These are phyloP conservation scores for Mimachlamys varia DNA, from an alignment of 2,888 invertebrate genomes.

Conservation along the genomic window DNA sequence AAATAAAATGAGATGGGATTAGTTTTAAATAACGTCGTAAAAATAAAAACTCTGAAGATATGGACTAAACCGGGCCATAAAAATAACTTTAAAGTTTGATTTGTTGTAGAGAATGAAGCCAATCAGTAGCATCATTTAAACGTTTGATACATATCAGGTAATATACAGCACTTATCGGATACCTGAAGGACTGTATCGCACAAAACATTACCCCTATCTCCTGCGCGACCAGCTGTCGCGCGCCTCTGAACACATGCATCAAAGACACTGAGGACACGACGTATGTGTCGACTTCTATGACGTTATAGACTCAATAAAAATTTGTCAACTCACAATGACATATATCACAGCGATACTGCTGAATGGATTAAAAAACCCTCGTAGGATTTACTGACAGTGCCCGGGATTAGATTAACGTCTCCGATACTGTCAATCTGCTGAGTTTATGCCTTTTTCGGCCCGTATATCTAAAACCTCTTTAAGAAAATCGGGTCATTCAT, in stretches of 20 bases:
- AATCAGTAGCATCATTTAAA: neutral
- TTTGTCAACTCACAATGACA: conserved; percentile 29
- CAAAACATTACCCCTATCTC: neutral
- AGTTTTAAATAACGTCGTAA: neutral
- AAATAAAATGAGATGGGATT: neutral
- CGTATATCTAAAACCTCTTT: conserved; percentile 29
- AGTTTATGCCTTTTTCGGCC: conserved; percentile 16
- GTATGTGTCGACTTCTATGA: neutral
- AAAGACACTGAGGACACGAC: neutral
- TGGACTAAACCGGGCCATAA: neutral
- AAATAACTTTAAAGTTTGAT: neutral
- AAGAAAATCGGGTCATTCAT: neutral
- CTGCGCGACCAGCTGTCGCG: neutral
- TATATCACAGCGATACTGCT: neutral
- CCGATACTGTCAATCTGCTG: neutral
- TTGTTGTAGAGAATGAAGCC: neutral
- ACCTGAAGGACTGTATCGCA: neutral
- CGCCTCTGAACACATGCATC: neutral
- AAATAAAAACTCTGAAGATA: neutral
- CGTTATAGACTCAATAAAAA: neutral
- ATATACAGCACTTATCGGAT: neutral
- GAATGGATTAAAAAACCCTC: neutral
- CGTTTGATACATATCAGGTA: conserved; percentile 26
- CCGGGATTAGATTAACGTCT: neutral
- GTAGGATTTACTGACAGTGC: neutral